Evolutionary conservation across 1,140 invertebrate species (phyloP).

Genomic region (Penaeus japonicus): DNA sequence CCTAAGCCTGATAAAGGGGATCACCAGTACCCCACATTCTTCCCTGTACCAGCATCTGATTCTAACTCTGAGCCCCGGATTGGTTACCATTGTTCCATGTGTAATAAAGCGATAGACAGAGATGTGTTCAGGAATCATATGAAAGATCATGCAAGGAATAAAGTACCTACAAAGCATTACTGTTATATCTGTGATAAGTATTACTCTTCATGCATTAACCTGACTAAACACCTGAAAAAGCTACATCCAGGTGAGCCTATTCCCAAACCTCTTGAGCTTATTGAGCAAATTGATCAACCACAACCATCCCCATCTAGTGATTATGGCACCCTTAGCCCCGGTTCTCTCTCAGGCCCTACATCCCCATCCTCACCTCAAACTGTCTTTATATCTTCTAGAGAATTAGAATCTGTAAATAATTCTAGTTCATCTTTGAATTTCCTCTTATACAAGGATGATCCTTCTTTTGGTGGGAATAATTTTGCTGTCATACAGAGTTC

Average conservation of each 20-base stretch:
- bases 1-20: not conserved
- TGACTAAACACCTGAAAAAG: conserved; percentile 40
- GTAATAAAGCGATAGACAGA: conserved; percentile 61
- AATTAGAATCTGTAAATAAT: not conserved
- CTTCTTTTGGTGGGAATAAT: no score
- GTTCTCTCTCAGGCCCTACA: not conserved
- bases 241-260: not conserved
- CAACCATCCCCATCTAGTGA: conserved; percentile 36
- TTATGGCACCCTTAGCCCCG: conserved; percentile 41
- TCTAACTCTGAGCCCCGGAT: not conserved
- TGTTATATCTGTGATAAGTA: conserved; percentile 43
- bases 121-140: conserved; percentile 26
- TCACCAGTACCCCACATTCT: not conserved
- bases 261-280: not conserved
- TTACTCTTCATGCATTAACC: conserved; percentile 9
- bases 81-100: conserved; percentile 34
- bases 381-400: not conserved
- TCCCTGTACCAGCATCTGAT: not conserved
- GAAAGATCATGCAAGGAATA: not conserved
- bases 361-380: not conserved
- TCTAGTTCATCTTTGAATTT: no score
- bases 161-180: not conserved
- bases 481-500: no score
- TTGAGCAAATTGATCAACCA: not conserved
- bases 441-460: no score